Conservation (phyloP, 2,888 invertebrate genomes). For the Dynastes tityus region DNA sequence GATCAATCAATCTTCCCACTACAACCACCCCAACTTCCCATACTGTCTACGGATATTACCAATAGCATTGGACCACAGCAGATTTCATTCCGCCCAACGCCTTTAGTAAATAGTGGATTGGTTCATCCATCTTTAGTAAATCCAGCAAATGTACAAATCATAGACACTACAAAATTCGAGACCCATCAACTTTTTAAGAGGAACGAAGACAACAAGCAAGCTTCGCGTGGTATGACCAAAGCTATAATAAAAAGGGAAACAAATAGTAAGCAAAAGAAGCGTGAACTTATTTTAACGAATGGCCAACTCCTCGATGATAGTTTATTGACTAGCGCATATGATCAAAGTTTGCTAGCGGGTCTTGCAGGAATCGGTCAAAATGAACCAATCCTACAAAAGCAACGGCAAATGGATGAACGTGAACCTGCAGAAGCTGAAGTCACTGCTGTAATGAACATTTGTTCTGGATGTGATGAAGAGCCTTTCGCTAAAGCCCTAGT, state of each 20-base stretch:
- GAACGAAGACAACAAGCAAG: slow-evolving; percentile 48
- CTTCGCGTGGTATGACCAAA: slow-evolving; percentile 51
- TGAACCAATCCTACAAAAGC: slow-evolving; percentile 74
- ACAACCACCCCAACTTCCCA: slow-evolving; percentile 53
- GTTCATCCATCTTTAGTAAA: slow-evolving; percentile 70
- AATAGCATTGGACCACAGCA: slow-evolving; percentile 58
- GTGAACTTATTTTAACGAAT: slow-evolving; percentile 79
- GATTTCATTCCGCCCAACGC: slow-evolving; percentile 53
- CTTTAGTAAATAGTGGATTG: slow-evolving; percentile 63
- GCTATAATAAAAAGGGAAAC: slow-evolving; percentile 54
- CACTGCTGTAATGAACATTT: slow-evolving; percentile 84
- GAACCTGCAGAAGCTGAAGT: slow-evolving; percentile 91
- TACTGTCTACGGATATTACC: slow-evolving; percentile 61
- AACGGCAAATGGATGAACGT: slow-evolving; percentile 80
- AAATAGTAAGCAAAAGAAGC: slow-evolving; percentile 75
- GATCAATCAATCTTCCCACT: slow-evolving; percentile 44
- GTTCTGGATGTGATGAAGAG: slow-evolving; percentile 82
- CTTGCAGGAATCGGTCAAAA: slow-evolving; percentile 82
- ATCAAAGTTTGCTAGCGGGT: slow-evolving; percentile 76
- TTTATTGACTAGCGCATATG: slow-evolving; percentile 65
- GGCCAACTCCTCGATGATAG: slow-evolving; percentile 81
- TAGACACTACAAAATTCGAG: slow-evolving; percentile 71
- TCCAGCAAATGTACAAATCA: slow-evolving; percentile 77
- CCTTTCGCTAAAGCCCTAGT: slow-evolving; percentile 87
- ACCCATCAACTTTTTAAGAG: slow-evolving; percentile 74